A percentile compares a stretch with the other conserved stretches of the same genome.
Conservation (phyloP, 2,113 vertebrate species). For the Pseudorhombus dupliciocellatus region DNA sequence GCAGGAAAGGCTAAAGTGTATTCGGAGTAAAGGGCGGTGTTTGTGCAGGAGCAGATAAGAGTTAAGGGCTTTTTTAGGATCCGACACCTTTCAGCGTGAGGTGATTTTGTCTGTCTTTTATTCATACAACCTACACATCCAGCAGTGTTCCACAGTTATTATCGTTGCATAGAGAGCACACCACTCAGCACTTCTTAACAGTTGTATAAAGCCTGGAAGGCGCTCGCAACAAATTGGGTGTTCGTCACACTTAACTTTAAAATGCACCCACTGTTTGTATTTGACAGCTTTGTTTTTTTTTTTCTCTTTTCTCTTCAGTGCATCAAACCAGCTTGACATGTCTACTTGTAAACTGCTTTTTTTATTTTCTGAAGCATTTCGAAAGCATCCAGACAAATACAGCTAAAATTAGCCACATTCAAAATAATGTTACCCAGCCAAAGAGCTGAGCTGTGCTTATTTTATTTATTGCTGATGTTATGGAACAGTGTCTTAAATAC, state of each 20-base stretch:
- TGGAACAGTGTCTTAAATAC: background rate
- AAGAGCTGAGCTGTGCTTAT: background rate
- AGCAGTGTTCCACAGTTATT: slow-evolving; percentile 29
- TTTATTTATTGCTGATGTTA: background rate
- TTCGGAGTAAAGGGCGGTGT: slow-evolving; percentile 39
- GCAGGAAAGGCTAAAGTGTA: slow-evolving; percentile 62
- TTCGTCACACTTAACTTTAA: slow-evolving; percentile 38
- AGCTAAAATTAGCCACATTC: background rate
- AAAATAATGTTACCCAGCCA: background rate
- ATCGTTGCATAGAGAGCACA: slow-evolving; percentile 30
- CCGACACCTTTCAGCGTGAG: slow-evolving; percentile 45
- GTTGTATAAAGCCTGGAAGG: slow-evolving; percentile 16
- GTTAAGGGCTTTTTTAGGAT: slow-evolving; percentile 43
- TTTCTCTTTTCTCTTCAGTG: background rate
- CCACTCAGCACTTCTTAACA: slow-evolving; percentile 11
- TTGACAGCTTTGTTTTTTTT: slow-evolving; percentile 11
- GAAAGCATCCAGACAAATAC: background rate
- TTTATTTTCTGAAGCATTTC: slow-evolving; percentile 23
- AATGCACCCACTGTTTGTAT: slow-evolving; percentile 34
- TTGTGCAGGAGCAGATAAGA: slow-evolving; percentile 56
- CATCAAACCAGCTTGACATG: slow-evolving; percentile 21
- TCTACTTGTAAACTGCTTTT: slow-evolving; percentile 23
- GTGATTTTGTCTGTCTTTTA: slow-evolving; percentile 52
- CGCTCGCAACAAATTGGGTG: slow-evolving; percentile 24
- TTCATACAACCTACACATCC: slow-evolving; percentile 35